phyloP scores from a whole-genome alignment of 2,113 vertebrate genomes.

The Vanacampus margaritifer region DNA sequence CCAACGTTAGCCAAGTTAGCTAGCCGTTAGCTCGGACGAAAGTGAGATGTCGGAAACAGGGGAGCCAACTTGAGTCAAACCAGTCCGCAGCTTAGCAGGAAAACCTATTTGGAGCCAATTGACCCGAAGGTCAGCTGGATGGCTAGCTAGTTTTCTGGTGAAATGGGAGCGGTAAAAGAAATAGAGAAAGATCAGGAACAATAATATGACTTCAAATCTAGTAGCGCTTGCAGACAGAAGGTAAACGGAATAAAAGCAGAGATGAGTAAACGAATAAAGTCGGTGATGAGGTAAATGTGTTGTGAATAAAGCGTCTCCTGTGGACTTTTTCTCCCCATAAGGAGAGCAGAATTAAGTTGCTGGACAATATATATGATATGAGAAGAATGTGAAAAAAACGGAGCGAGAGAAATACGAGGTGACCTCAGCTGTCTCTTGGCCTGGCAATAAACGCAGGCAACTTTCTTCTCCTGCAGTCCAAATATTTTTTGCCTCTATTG shows the following conservation, averaged over 20 bases:
- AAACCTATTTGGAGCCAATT: slow-evolving; percentile 71
- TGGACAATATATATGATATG: too few relatives aligned
- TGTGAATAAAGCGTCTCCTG: too few relatives aligned
- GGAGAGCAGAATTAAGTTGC: too few relatives aligned
- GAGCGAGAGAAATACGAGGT: slow-evolving; percentile 39
- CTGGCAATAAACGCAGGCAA: background rate
- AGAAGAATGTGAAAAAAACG: slow-evolving; percentile 8
- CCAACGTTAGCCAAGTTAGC: slow-evolving; percentile 21
- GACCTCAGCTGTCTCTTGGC: slow-evolving; percentile 56
- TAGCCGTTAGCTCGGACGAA: too few relatives aligned
- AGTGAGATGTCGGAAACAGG: slow-evolving; percentile 29
- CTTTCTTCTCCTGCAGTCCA: slow-evolving; percentile 11
- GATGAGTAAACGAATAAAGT: background rate
- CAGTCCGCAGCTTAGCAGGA: slow-evolving; percentile 7
- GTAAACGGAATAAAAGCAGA: background rate
- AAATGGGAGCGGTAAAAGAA: slow-evolving; percentile 56
- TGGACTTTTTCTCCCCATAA: too few relatives aligned
- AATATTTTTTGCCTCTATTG: too few relatives aligned
- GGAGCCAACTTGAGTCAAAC: slow-evolving; percentile 29
- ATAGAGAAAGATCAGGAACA: slow-evolving; percentile 48
- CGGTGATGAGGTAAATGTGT: slow-evolving; percentile 1
- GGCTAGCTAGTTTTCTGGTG: slow-evolving; percentile 59
- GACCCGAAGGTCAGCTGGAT: slow-evolving; percentile 57
- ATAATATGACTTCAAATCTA: background rate
- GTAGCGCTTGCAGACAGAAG: too few relatives aligned